A percentile compares a stretch with the other conserved stretches of the same genome.
These are phyloP conservation scores for Porites evermanni DNA, from an alignment of 92 coral and sea anemone genomes.

Conservation along the genomic window DNA sequence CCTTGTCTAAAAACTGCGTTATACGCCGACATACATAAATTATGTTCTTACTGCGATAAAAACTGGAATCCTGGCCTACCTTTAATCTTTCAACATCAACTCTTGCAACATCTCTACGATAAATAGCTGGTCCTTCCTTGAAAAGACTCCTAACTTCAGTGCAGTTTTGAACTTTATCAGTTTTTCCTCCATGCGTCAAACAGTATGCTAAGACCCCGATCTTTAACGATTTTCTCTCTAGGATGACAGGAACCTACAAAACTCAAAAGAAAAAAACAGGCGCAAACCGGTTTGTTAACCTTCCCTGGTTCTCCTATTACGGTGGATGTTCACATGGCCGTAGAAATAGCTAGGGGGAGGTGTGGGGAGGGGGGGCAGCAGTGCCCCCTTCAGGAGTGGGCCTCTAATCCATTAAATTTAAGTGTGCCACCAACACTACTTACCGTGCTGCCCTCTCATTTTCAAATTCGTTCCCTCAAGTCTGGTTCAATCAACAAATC, in stretches of 20 bases:
- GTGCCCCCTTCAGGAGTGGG: not conserved
- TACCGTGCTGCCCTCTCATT: too few relatives aligned
- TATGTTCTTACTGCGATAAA: too few relatives aligned
- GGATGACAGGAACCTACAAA: conserved; percentile 36
- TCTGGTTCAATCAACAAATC: too few relatives aligned
- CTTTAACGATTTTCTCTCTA: conserved; percentile 16
- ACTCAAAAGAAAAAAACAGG: not conserved
- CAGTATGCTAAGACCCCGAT: conserved; percentile 52
- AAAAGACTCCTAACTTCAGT: conserved; percentile 28
- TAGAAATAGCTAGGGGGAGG: too few relatives aligned
- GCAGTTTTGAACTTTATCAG: conserved; percentile 1
- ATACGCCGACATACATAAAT: too few relatives aligned
- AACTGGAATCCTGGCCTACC: conserved; percentile 3
- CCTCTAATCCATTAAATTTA: too few relatives aligned
- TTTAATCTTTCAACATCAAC: conserved; percentile 40
- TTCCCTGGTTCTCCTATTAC: not conserved
- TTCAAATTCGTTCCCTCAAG: too few relatives aligned
- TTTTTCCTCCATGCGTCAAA: conserved; percentile 2
- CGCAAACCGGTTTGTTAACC: not conserved
- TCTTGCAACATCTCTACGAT: conserved; percentile 27
- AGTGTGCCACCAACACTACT: too few relatives aligned
- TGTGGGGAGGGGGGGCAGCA: too few relatives aligned
- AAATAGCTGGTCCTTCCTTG: conserved; percentile 50
- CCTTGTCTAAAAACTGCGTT: too few relatives aligned
- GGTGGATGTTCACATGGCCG: not conserved